Evolutionary conservation across 2,113 vertebrate genomes (phyloP).

Genomic region (Murina feae): DNA sequence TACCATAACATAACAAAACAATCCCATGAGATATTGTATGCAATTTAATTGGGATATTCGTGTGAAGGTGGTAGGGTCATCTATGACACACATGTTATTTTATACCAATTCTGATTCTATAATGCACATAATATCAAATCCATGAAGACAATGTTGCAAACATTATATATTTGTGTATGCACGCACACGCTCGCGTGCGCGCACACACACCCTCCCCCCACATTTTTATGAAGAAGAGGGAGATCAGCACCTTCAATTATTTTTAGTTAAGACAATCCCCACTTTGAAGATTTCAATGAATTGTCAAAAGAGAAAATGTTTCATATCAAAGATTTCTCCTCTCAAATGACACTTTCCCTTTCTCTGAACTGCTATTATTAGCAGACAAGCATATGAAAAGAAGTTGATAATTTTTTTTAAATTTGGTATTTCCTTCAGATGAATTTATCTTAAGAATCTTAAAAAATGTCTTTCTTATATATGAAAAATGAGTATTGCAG

Average conservation of each 20-base stretch:
- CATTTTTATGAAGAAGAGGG: neutral
- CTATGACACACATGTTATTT: neutral
- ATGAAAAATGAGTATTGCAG: neutral
- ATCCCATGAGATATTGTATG: neutral
- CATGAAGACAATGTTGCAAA: neutral
- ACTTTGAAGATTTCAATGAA: constrained; percentile 35
- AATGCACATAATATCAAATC: neutral
- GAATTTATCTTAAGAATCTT: neutral
- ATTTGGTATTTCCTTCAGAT: neutral
- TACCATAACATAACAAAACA: neutral
- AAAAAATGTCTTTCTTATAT: neutral
- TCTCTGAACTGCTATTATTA: constrained; percentile 40
- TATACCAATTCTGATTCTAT: neutral
- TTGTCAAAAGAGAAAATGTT: constrained; percentile 14
- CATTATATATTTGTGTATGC: neutral
- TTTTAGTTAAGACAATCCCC: constrained; percentile 26
- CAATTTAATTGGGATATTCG: neutral
- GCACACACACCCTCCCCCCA: neutral
- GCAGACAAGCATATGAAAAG: constrained; percentile 7
- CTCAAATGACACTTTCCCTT: constrained; percentile 23
- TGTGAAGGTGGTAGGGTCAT: neutral
- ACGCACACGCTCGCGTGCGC: neutral
- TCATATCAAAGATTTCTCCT: neutral
- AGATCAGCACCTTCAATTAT: neutral
- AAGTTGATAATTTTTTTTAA: constrained; percentile 23